These are phyloP conservation scores for Scarus forsteni DNA, from an alignment of 2,797 vertebrate genomes.

Conservation along the genomic window DNA sequence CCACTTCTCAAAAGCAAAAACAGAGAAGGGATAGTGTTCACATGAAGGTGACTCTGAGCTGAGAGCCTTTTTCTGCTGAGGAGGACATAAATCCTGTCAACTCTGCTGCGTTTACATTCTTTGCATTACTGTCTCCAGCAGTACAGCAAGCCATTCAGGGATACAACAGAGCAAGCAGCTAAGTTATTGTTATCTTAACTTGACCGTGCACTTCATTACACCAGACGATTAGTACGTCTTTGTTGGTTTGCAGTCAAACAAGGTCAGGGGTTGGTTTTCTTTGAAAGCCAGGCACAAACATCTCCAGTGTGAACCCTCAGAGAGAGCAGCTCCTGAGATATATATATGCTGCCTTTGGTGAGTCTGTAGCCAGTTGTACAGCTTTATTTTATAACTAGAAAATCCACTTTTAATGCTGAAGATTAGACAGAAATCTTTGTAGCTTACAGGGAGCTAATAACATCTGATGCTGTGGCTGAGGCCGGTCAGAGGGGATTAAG, in stretches of 20 bases:
- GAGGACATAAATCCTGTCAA: constrained; percentile 55
- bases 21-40: constrained; percentile 24
- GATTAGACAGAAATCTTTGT: constrained; percentile 43
- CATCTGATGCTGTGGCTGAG: constrained; percentile 32
- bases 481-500: constrained; percentile 60
- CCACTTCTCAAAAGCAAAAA: constrained; percentile 13
- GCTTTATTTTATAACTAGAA: constrained; percentile 11
- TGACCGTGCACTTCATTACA: constrained; percentile 16
- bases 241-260: constrained; percentile 1
- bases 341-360: not conserved
- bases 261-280: constrained; percentile 4
- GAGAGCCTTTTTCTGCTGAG: constrained; percentile 44
- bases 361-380: not conserved
- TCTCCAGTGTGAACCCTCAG: not conserved
- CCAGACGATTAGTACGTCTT: not conserved
- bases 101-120: constrained; percentile 68
- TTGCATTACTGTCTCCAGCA: constrained; percentile 51
- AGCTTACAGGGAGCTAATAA: constrained; percentile 49
- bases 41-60: constrained; percentile 61
- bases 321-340: not conserved
- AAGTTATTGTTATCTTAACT: constrained; percentile 22
- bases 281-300: constrained; percentile 31
- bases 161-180: constrained; percentile 20
- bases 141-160: constrained; percentile 29
- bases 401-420: constrained; percentile 28